Evolutionary conservation across 1,140 invertebrate genomes (phyloP), one percentile per base, ranked within the genome.

Genomic region (Drosophila asahinai): DNA sequence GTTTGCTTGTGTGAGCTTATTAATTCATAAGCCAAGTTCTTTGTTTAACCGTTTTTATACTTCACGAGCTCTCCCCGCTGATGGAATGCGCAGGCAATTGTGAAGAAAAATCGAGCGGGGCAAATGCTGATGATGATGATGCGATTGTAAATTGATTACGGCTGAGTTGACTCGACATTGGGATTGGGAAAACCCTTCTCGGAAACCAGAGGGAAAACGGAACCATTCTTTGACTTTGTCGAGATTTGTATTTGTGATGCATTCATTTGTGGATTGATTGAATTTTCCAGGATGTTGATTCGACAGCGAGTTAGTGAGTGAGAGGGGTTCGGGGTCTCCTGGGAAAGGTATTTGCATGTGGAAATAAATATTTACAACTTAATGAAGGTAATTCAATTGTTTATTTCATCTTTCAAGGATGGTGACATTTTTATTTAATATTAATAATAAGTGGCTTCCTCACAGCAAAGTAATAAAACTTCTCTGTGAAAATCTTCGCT

Each of bases 21-120:
- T 89, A 90, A 87, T 87, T 89, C 84, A 81, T 84, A 84, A 87
- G 77, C 74, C 57, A 72, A 71, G 64, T 54, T 51, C 65, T 71
- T 60, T 72, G 45, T 60, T 77, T 51, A 80, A 80, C 58, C 62
- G 63, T 77, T 63, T 83, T 71, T 63, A 59, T 77, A 77, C 33
- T 42, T 58, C 48, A 66, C 8, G 15, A 30, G 14, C n/a, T 6
- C 22, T 49, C 9, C 22, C 11, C n/a, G 12, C 5, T 59, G 38
- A 51, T 58, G 45, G 45, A 65, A 67, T 66, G 65, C 65, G 9
- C 25, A 43, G 51, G 22, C 22, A 70, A 59, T 40, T 71, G 66
- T 12, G 25, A 15, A 5, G 52, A 27, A 59, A 59, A 52, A 17
- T 27, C 30, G 14, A 42, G 11, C 12, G 2, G n/a, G 30, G 36